Evolutionary conservation across 2,888 invertebrate species (phyloP), one percentile per base, ranked within the genome.

Genomic region (Acrobeloides nanus): DNA sequence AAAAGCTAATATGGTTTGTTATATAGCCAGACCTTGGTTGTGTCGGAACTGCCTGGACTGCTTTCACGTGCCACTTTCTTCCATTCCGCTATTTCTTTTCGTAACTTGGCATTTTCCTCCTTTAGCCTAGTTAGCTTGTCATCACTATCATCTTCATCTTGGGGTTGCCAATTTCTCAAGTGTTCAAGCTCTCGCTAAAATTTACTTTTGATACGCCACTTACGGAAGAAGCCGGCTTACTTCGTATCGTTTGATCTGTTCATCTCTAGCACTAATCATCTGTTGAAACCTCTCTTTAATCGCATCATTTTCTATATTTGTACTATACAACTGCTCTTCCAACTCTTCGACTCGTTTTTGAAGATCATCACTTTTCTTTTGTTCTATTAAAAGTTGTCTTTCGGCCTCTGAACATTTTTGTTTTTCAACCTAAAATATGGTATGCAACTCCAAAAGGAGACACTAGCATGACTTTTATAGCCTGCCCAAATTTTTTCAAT

Each of bases 391-490:
- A 6, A 58, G 45, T n/a, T 51, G 49, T n/a, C 52, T 49, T 35
- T 64, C 65, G n/a, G 57, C 57, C 46, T 65, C 65, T 1, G 59
- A 55, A 8, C 51, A 55, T 43, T 59, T 62, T 44, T 58, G 61
- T 42, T 53, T 52, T 15, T 61, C 62, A 12, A 63, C 63, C 63
- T 64, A 42, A 29, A 55, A 41, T n/a, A n/a, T n/a, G n/a, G n/a
- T n/a, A n/a, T n/a, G n/a, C n/a, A n/a, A n/a, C n/a, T n/a, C n/a
- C n/a, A n/a, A n/a, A n/a, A n/a, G n/a, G n/a, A n/a, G n/a, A n/a
- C n/a, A n/a, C n/a, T n/a, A n/a, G n/a, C n/a, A n/a, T n/a, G n/a
- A n/a, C n/a, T n/a, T n/a, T n/a, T n/a, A n/a, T n/a, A n/a, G n/a
- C n/a, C n/a, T n/a, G n/a, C n/a, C n/a, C n/a, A n/a, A n/a, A n/a